Conservation (phyloP, 2,113 vertebrate species). For the Ursus arctos region DNA sequence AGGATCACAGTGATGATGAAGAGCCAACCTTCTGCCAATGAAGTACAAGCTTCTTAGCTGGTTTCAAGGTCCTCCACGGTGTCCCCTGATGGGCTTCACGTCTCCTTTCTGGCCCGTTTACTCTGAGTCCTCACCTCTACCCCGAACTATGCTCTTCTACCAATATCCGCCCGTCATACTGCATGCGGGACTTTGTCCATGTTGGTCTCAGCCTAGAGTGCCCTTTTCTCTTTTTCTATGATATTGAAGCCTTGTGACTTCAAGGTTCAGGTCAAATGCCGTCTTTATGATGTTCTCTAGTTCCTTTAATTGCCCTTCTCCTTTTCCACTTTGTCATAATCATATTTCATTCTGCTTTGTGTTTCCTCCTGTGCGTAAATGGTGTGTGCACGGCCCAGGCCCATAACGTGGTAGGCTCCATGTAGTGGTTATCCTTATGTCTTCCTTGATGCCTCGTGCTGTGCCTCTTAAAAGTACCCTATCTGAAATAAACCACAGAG, state of each 20-base stretch:
- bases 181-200: not conserved
- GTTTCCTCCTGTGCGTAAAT: not conserved
- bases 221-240: not conserved
- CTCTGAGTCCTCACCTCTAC: not conserved
- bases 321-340: not conserved
- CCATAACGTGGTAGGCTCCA: not conserved
- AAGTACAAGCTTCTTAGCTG: accelerated
- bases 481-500: not conserved
- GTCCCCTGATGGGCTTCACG: not conserved
- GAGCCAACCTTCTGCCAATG: not conserved
- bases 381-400: not conserved
- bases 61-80: not conserved
- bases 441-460: not conserved
- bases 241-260: not conserved
- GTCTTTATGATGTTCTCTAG: not conserved
- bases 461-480: not conserved
- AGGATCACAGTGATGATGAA: not conserved
- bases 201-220: not conserved
- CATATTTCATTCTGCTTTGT: not conserved
- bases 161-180: not conserved
- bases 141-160: not conserved
- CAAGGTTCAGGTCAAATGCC: not conserved
- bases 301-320: not conserved
- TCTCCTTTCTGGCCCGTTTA: too few relatives aligned
- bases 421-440: not conserved